Percentiles rank a stretch among this genome's conserved stretches.
These are phyloP conservation scores for Corella eumyota DNA, from an alignment of 23 tunicate genomes.

Conservation along the genomic window DNA sequence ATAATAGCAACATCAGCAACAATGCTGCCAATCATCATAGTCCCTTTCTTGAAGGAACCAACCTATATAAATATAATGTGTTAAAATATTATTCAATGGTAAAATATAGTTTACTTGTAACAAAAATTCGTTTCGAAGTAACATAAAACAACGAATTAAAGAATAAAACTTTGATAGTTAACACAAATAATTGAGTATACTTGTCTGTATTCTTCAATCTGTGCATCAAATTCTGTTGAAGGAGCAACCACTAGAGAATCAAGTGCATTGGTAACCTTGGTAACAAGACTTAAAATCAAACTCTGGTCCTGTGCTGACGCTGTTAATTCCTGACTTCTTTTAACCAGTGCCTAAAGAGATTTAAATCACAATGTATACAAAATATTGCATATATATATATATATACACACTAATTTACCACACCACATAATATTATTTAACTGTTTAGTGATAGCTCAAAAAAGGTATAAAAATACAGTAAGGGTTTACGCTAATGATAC, in stretches of 20 bases:
- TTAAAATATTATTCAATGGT: not conserved
- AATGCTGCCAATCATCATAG: constrained; percentile 78
- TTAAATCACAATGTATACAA: not conserved
- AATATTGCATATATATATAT: not conserved
- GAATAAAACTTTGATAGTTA: too few relatives aligned
- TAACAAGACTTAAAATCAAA: constrained; percentile 37
- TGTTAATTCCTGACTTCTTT: constrained; percentile 70
- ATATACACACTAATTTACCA: too few relatives aligned
- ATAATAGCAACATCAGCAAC: constrained; percentile 77
- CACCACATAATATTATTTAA: too few relatives aligned
- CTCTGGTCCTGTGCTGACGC: constrained; percentile 70
- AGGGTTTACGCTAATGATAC: too few relatives aligned
- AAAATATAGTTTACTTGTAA: too few relatives aligned
- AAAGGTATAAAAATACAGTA: too few relatives aligned
- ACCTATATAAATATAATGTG: constrained; percentile 26
- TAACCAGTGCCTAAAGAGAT: constrained; percentile 79
- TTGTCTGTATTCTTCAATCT: constrained; percentile 80
- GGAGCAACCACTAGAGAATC: constrained; percentile 52
- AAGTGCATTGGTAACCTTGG: constrained; percentile 67
- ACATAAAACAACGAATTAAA: too few relatives aligned
- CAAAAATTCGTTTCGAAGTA: too few relatives aligned
- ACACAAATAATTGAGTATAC: constrained; percentile 15
- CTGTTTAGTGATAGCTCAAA: too few relatives aligned
- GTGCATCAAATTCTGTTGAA: constrained; percentile 41
- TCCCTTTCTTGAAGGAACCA: constrained; percentile 95